Evolutionary conservation across 2,888 invertebrate genomes (phyloP).

Genomic region (Apamea monoglypha): DNA sequence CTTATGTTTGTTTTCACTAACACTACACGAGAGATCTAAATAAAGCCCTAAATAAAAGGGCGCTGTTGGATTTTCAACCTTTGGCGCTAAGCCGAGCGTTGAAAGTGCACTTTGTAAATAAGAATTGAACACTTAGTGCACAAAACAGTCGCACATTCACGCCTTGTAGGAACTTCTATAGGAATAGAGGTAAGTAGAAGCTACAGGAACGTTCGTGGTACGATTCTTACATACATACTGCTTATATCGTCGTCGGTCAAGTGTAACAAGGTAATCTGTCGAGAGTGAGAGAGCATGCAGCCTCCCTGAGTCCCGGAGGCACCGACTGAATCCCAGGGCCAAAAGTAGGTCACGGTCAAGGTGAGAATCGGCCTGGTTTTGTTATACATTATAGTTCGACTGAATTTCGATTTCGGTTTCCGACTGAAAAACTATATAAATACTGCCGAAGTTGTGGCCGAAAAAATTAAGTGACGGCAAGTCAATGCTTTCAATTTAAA

Average conservation of each 20-base stretch:
- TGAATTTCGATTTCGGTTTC: background rate
- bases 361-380: constrained; percentile 15
- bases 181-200: background rate
- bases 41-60: background rate
- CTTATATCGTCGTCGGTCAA: background rate
- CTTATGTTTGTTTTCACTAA: background rate
- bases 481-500: background rate
- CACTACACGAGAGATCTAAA: background rate
- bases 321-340: constrained; percentile 7
- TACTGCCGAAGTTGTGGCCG: background rate
- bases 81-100: background rate
- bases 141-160: background rate
- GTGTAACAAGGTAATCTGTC: constrained; percentile 5
- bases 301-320: constrained; percentile 9
- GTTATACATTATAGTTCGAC: background rate
- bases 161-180: background rate
- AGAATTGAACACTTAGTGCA: background rate
- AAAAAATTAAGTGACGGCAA: background rate
- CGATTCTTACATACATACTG: background rate
- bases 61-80: background rate
- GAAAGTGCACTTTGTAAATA: background rate
- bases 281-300: background rate
- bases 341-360: constrained; percentile 44
- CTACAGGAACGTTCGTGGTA: background rate
- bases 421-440: background rate